A percentile compares a stretch with the other conserved stretches of the same genome.
Conservation (phyloP, 2,113 vertebrate genomes). For the Petrocephalus zakoni region DNA sequence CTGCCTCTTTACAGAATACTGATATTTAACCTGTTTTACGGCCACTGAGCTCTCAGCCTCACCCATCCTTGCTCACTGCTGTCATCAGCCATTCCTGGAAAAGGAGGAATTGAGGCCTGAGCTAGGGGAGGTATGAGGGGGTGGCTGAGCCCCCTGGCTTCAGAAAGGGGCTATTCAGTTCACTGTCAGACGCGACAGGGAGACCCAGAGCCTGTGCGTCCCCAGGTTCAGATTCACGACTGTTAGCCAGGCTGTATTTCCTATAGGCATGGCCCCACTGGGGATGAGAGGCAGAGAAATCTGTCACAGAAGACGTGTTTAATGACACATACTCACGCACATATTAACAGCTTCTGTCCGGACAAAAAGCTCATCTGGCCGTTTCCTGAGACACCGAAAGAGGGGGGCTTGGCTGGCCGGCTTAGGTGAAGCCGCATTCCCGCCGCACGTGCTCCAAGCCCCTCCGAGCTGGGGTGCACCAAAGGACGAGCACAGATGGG, state of each 20-base stretch:
- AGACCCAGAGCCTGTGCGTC: not conserved
- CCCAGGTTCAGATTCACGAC: not conserved
- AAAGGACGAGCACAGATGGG: constrained; percentile 33
- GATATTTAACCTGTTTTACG: not conserved
- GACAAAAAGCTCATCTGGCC: too few relatives aligned
- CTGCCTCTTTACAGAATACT: not conserved
- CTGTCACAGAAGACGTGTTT: not conserved
- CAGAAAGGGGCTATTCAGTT: not conserved
- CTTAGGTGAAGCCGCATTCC: not conserved
- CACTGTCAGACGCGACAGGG: not conserved
- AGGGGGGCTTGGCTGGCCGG: too few relatives aligned
- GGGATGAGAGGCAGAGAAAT: not conserved
- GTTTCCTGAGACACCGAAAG: not conserved
- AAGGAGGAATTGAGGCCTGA: constrained; percentile 7
- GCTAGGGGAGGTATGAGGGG: not conserved
- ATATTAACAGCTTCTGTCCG: too few relatives aligned
- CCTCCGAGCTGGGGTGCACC: not conserved
- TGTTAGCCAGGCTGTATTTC: not conserved
- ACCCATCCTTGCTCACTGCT: not conserved
- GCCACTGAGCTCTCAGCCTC: not conserved
- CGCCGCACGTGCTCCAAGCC: not conserved
- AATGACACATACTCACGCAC: not conserved
- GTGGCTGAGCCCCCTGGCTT: not conserved
- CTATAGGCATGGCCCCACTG: not conserved
- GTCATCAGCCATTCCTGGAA: constrained; percentile 19